phyloP scores from a whole-genome alignment of 2,113 vertebrate species.

The Poicephalus meyeri region DNA sequence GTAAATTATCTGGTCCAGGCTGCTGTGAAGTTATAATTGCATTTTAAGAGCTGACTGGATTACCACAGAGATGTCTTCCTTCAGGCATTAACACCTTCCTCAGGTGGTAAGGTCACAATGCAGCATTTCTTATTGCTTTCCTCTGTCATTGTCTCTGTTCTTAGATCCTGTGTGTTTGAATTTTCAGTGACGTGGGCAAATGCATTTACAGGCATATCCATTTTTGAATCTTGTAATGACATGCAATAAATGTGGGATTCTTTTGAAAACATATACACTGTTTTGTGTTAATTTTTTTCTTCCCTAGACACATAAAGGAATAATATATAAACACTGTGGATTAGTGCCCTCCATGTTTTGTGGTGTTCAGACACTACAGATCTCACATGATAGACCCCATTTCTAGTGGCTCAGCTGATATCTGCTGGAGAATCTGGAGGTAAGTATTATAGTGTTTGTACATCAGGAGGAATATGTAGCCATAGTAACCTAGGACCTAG shows the following conservation, averaged over 20 bases:
- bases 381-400: background rate
- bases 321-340: background rate
- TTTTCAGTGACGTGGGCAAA: background rate
- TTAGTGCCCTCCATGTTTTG: background rate
- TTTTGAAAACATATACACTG: background rate
- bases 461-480: background rate
- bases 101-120: background rate
- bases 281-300: background rate
- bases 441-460: background rate
- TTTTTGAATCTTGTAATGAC: background rate
- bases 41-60: slow-evolving; percentile 57
- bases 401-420: background rate
- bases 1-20: slow-evolving; percentile 31
- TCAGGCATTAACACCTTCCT: slow-evolving; percentile 30
- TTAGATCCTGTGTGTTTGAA: background rate
- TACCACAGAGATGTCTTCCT: background rate
- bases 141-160: background rate
- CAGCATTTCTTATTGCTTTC: background rate
- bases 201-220: background rate
- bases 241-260: background rate
- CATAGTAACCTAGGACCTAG: background rate
- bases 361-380: background rate
- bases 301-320: background rate
- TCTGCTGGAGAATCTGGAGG: background rate
- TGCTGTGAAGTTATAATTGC: slow-evolving; percentile 63